phyloP scores from a whole-genome alignment of 2,888 invertebrate genomes.

The Agrotis puta region DNA sequence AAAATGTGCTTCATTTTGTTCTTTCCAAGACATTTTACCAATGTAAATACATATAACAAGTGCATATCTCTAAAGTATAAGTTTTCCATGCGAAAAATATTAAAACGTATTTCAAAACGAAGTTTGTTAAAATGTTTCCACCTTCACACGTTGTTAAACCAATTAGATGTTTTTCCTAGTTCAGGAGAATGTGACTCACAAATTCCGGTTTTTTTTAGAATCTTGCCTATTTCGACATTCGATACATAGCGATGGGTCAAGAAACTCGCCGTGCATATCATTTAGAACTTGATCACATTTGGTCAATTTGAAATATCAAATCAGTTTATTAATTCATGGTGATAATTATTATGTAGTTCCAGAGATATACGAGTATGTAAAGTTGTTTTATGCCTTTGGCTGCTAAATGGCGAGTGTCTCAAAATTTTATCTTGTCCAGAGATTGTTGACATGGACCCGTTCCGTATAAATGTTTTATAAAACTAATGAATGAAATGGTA shows the following conservation, averaged over 20 bases:
- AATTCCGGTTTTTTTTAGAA: slow-evolving; percentile 61
- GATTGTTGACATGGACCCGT: slow-evolving; percentile 1
- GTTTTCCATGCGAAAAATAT: background rate
- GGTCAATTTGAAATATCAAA: slow-evolving; percentile 64
- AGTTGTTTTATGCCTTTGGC: slow-evolving; percentile 15
- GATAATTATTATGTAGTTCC: slow-evolving; percentile 58
- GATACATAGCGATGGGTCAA: slow-evolving; percentile 74
- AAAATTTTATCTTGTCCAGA: slow-evolving; percentile 13
- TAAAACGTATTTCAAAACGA: background rate
- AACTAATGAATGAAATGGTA: background rate
- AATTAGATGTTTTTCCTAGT: slow-evolving; percentile 46
- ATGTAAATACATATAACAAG: too few species aligned
- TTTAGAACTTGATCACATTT: slow-evolving; percentile 75
- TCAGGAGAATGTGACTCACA: slow-evolving; percentile 55
- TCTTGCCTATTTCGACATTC: slow-evolving; percentile 56
- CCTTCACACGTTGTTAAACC: slow-evolving; percentile 33
- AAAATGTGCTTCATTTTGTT: background rate
- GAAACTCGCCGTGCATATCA: slow-evolving; percentile 78
- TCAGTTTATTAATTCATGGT: slow-evolving; percentile 51
- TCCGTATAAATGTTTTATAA: slow-evolving; percentile 1
- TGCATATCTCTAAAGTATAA: background rate
- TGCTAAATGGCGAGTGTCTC: slow-evolving; percentile 1
- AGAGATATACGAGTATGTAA: slow-evolving; percentile 23
- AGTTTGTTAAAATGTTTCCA: slow-evolving; percentile 5
- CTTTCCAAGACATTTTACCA: background rate